Evolutionary conservation across 2,113 vertebrate species (phyloP), one percentile per base, ranked within the genome.

Genomic region (Phylloscopus whistleri): DNA sequence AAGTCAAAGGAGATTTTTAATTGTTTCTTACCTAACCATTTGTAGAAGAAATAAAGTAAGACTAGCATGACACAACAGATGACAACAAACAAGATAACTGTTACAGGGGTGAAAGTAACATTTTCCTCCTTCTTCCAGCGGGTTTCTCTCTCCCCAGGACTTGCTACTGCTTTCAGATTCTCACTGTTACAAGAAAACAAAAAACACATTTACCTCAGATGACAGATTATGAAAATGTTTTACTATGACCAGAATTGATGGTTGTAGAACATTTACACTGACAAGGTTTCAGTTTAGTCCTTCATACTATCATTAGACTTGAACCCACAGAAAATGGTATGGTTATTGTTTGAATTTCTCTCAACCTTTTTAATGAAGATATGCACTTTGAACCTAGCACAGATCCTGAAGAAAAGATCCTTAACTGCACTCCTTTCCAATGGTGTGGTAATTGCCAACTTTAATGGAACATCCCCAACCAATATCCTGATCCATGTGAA

Each of bases 41-140:
- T 98, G 97, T 99, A 99, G 98, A 99, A 99, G 96, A 98, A 99
- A 97, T 99, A 99, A 95, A 99, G 98, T 64, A 99, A 98, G 56
- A 99, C 97, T 22, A 99, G 98, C 99, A 99, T 99, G 83, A 97
- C 95, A 77, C 98, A 99, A 98, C 99, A 99, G 94, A 98, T 93
- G 82, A 95, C 97, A 49, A 99, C 99, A 91, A 99, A 99, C 44
- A 99, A 43, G 22, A 99, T 73, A 41, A 99, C 98, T 66, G 98
- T 99, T 27, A 99, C 44, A 37, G 99, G 98, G 37, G 98, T 99
- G 86, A 99, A 98, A 73, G 98, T 98, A 74, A 98, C 91, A 52
- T 96, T 97, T 52, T 98, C 98, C 53, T 98, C 97, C 55, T 97
- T 98, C 75, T 97, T 98, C 93, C 86, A 97, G 44, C 70, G 96